phyloP scores from a whole-genome alignment of 2,113 vertebrate genomes.

The Patagioenas fasciata region DNA sequence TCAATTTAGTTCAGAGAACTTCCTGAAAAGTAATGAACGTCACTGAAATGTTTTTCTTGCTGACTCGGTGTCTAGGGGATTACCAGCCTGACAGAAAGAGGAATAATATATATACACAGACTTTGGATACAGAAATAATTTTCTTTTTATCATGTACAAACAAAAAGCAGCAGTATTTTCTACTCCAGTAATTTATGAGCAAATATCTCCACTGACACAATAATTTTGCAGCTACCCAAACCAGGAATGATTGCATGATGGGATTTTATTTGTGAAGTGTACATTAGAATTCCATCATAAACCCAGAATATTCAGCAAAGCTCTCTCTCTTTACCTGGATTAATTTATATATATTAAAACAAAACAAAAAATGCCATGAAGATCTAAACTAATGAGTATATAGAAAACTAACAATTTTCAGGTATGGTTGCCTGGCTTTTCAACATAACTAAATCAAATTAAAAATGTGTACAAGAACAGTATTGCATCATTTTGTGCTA shows the following conservation, averaged over 20 bases:
- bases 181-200: slow-evolving; percentile 31
- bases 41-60: slow-evolving; percentile 51
- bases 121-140: slow-evolving; percentile 31
- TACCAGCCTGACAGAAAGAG: slow-evolving; percentile 26
- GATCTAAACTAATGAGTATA: neutral
- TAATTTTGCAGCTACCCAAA: slow-evolving; percentile 38
- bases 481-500: neutral
- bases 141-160: slow-evolving; percentile 56
- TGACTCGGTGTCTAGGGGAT: slow-evolving; percentile 27
- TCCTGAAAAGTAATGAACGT: slow-evolving; percentile 62
- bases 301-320: neutral
- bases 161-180: slow-evolving; percentile 37
- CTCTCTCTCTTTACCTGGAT: neutral
- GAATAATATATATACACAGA: neutral
- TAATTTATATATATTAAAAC: neutral
- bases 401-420: neutral
- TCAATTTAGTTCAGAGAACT: slow-evolving; percentile 50
- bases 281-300: slow-evolving; percentile 34
- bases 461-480: neutral
- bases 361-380: neutral
- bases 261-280: neutral
- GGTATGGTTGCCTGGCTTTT: neutral
- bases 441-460: neutral
- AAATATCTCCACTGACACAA: slow-evolving; percentile 33
- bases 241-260: neutral